A percentile compares a stretch with the other conserved stretches of the same genome.
phyloP scores from a whole-genome alignment of 2,797 vertebrate genomes.

The Trematomus bernacchii region DNA sequence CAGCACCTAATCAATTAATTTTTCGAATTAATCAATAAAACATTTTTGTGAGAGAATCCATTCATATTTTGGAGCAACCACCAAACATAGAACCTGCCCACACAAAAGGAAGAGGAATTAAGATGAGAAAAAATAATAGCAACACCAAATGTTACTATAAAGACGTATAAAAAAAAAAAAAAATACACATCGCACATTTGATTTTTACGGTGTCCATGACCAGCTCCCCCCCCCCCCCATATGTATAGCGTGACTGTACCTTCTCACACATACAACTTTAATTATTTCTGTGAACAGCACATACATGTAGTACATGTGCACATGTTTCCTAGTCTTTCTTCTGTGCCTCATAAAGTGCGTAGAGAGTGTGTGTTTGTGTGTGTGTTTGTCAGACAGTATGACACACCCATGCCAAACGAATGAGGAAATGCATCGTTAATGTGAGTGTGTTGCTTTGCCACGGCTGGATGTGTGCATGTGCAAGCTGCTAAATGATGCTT shows the following conservation, averaged over 20 bases:
- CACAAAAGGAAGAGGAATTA: neutral
- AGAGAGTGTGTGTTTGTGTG: neutral
- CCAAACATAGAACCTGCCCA: neutral
- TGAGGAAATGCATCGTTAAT: constrained; percentile 43
- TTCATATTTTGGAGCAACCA: neutral
- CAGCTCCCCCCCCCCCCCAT: neutral
- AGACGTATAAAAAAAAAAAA: too few relatives aligned
- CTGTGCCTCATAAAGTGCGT: constrained; percentile 17
- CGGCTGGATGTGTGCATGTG: constrained; percentile 39
- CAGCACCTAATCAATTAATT: neutral
- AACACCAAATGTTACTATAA: neutral
- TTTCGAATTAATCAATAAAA: too few relatives aligned
- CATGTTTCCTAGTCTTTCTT: constrained; percentile 24
- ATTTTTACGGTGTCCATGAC: neutral
- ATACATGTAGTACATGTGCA: constrained; percentile 11
- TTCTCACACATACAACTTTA: neutral
- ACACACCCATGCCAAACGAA: constrained; percentile 18
- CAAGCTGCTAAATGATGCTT: constrained; percentile 63
- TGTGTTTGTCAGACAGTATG: constrained; percentile 1
- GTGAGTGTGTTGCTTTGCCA: constrained; percentile 37
- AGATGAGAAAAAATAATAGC: neutral
- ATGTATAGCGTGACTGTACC: neutral
- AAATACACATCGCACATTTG: too few relatives aligned
- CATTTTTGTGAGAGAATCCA: neutral
- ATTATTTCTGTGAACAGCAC: constrained; percentile 1